Base-by-base conservation (phyloP, 2,113 vertebrate species). In the Albula glossodonta region DNA sequence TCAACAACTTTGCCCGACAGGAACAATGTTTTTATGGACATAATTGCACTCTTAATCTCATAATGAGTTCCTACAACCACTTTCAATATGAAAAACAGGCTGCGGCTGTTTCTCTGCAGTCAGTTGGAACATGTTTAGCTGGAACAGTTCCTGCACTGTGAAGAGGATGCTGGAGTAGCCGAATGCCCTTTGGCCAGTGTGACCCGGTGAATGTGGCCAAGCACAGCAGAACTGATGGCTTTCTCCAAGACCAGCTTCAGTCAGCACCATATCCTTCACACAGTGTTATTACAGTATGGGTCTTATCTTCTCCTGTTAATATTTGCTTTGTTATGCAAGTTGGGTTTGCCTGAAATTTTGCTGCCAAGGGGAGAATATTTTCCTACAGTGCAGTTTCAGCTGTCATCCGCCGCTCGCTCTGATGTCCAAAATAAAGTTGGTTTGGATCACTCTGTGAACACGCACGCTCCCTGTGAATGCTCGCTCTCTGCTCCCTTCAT, bases 111-210 rank as follows among this genome's bases (percentile, higher is more conserved):
- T 48, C 4, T 8, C 31, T 79, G 31, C 48, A 8, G 31, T 79
- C 41, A 60, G 86, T 74, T 66, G 74, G 15, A 56, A 78, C 81
- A 82, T 81, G 84, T 82, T 79, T 88, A 41, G 31, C 1, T 41
- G 31, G 84, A 87, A 83, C 87, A 31, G 57, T 85, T 88, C 78
- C 22, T n/a, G 52, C 85, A 15, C 60, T 17, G 41, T 53, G 31
- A 5, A 79, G 5, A 22, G 17, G 17, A 22, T 19, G 41, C 3
- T 79, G 49, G 49, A 79, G 31, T 48, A 11, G 41, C 41, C 12
- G 17, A 25, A 25, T 50, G 60, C 6, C 60, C 60, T 50, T 12
- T 49, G 25, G 15, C 49, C 25, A 25, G 19, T 51, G 12, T 52
- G 77, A 78, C 77, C 77, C 77, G 12, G 31, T 70, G 22, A n/a